Evolutionary conservation across 2,888 invertebrate species (phyloP), one percentile per base, ranked within the genome.

Genomic region (Yponomeuta malinellus): DNA sequence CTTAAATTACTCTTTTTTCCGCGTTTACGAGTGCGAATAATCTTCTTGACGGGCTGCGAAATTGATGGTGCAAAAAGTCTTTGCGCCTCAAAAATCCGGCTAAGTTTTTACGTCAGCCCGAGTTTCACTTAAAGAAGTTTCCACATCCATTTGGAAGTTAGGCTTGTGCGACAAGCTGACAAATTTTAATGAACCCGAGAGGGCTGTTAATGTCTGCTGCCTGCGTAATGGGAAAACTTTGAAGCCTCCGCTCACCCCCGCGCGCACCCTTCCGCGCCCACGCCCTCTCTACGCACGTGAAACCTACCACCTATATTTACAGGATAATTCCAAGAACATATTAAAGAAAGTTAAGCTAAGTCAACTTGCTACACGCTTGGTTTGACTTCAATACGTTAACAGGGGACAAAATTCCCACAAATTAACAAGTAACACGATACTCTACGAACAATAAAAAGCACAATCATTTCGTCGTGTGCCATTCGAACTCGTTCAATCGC

Each of bases 1-100:
- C 89, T 91, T 92, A 91, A 92, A 92, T 91, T 89, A 90, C 90
- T 86, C 88, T 90, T 90, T 88, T 90, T 90, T 90, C 88, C 89
- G 90, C 86, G 85, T 89, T 59, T 85, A 85, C 85, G 87, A 90
- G 91, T 90, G 92, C 87, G 90, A 92, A 92, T 90, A 91, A 91
- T 91, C 92, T 91, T 90, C 92, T 83, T 90, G 92, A 92, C 92
- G 90, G 87, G 81, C 85, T 86, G 88, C 83, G 88, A 89, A 92
- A 92, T 92, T 91, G 91, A 92, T 91, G 91, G 88, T 82, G 86
- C 80, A 85, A 88, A 90, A 90, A 89, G 86, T 79, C 83, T 81
- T 9, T 81, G 78, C 63, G 80, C 82, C 83, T 85, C 81, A 88
- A 90, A 88, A 90, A 89, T 87, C 84, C 85, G 80, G 76, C 80